Percentiles rank a stretch among this genome's conserved stretches.
Conservation (phyloP, 2,113 vertebrate genomes). For the Chionomys nivalis region DNA sequence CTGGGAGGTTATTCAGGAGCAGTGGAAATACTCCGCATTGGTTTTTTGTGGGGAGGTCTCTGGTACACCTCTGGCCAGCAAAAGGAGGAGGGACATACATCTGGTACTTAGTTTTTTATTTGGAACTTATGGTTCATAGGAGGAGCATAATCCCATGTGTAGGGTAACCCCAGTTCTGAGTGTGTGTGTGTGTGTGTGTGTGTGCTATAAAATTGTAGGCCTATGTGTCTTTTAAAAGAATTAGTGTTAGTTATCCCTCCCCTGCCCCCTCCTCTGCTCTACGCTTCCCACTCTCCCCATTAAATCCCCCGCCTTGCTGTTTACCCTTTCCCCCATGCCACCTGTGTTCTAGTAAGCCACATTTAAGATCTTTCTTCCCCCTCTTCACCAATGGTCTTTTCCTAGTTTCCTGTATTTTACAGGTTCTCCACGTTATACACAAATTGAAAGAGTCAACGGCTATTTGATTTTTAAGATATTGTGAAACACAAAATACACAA, state of each 20-base stretch:
- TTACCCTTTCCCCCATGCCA: background rate
- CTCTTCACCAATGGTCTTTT: background rate
- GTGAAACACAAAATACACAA: background rate
- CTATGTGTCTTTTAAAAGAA: background rate
- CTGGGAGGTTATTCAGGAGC: background rate
- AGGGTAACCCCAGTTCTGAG: background rate
- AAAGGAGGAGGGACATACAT: background rate
- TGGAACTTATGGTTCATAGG: background rate
- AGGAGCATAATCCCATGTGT: background rate
- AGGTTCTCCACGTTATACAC: background rate
- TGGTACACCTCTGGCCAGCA: background rate
- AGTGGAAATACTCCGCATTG: background rate
- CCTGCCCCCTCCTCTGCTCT: background rate
- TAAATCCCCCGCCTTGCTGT: background rate
- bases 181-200: background rate
- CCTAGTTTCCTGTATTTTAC: background rate
- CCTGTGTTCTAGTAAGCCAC: background rate
- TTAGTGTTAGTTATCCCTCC: background rate
- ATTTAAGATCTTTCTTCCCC: background rate
- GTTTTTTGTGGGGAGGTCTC: background rate
- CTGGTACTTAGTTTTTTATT: background rate
- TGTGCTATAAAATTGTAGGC: background rate
- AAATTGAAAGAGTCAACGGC: background rate
- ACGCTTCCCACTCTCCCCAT: background rate
- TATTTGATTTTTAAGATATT: background rate